A percentile compares a stretch with the other conserved stretches of the same genome.
phyloP scores from a whole-genome alignment of 1,140 invertebrate genomes.

The Leptoteleia sp. region DNA sequence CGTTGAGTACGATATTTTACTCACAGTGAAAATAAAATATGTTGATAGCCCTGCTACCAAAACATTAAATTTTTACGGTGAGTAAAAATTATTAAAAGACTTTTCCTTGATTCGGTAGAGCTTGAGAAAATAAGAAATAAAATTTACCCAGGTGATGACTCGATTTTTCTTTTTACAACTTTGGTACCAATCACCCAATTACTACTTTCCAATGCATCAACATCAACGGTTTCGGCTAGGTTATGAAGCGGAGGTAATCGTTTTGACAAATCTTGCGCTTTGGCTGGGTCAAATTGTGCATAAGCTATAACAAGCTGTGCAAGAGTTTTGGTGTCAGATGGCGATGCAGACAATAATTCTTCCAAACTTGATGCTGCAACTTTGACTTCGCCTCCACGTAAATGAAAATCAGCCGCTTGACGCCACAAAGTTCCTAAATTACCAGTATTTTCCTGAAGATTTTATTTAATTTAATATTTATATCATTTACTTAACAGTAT shows the following conservation, averaged over 20 bases:
- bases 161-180: constrained; percentile 87
- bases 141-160: constrained; percentile 82
- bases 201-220: constrained; percentile 92
- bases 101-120: no score
- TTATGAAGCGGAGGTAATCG: constrained; percentile 87
- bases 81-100: no score
- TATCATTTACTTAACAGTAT: no score
- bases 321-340: constrained; percentile 89
- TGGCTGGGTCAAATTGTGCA: constrained; percentile 87
- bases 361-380: constrained; percentile 92
- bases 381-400: constrained; percentile 88
- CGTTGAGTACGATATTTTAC: no score
- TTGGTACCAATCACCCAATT: constrained; percentile 94
- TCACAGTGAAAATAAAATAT: no score
- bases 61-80: no score
- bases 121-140: no score
- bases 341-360: constrained; percentile 89
- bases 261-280: constrained; percentile 87
- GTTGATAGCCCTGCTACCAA: no score
- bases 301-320: constrained; percentile 95
- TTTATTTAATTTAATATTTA: no score
- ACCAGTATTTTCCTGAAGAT: constrained; percentile 74
- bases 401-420: constrained; percentile 91
- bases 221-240: constrained; percentile 87
- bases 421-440: constrained; percentile 85